phyloP scores from a whole-genome alignment of 1,140 invertebrate genomes.

The Ips typographus region DNA sequence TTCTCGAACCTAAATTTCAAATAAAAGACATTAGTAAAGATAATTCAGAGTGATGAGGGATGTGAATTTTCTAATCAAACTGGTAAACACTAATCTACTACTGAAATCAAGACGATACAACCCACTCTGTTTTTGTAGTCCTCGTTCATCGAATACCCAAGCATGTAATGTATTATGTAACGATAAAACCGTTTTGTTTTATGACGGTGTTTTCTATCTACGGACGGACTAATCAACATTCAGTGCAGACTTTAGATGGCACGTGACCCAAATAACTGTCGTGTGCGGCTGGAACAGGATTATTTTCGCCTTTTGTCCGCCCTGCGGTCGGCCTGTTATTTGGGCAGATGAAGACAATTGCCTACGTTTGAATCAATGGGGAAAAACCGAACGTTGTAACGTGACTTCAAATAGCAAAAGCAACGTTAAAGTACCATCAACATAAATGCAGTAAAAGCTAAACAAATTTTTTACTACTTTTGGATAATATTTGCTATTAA shows the following conservation, averaged over 20 bases:
- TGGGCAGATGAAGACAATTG: slow-evolving; percentile 21
- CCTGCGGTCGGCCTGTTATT: slow-evolving; percentile 26
- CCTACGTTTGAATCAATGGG: slow-evolving; percentile 24
- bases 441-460: too few relatives aligned
- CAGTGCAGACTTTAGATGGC: slow-evolving; percentile 13
- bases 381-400: too few relatives aligned
- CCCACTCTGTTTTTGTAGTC: not conserved
- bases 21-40: too few relatives aligned
- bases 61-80: too few relatives aligned
- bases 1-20: too few relatives aligned
- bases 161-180: slow-evolving; percentile 20
- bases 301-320: slow-evolving; percentile 33
- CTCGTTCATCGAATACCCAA: slow-evolving; percentile 7
- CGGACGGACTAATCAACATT: slow-evolving; percentile 22
- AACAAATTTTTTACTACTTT: too few relatives aligned
- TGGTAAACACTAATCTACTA: too few relatives aligned
- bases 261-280: slow-evolving; percentile 33
- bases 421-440: not conserved
- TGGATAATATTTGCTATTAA: too few relatives aligned
- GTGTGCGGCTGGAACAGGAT: slow-evolving; percentile 24
- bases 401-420: not conserved
- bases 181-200: slow-evolving; percentile 27
- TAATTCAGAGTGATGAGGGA: too few relatives aligned
- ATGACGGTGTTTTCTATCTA: slow-evolving; percentile 15
- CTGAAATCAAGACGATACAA: too few relatives aligned